A percentile compares a stretch with the other conserved stretches of the same genome.
phyloP scores from a whole-genome alignment of 2,888 invertebrate genomes.

The Apotomis turbidana region DNA sequence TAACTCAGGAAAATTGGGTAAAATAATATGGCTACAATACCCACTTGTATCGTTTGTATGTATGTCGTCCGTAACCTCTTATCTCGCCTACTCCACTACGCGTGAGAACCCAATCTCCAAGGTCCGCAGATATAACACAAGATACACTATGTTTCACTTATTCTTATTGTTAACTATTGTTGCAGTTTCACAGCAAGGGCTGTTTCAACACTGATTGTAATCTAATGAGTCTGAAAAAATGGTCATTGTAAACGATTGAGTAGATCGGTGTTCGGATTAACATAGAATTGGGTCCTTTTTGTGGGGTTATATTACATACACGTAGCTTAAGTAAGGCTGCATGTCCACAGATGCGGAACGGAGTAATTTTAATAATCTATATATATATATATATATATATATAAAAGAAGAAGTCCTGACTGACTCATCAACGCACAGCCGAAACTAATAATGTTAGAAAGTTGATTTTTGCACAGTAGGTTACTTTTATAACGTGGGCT shows the following conservation, averaged over 20 bases:
- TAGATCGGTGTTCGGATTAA: conserved; percentile 10
- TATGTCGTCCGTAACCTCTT: neutral
- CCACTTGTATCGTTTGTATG: too few species aligned
- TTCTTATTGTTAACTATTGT: conserved; percentile 67
- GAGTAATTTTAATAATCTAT: too few species aligned
- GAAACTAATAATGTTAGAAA: too few species aligned
- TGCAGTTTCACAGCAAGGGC: conserved; percentile 69
- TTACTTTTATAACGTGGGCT: too few species aligned
- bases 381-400: too few species aligned
- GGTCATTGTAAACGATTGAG: conserved; percentile 37
- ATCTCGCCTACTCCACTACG: conserved; percentile 47
- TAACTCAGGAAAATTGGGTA: too few species aligned
- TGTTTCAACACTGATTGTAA: conserved; percentile 69
- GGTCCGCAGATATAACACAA: conserved; percentile 52
- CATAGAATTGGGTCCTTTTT: conserved; percentile 28
- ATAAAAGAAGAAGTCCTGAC: too few species aligned
- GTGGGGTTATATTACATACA: neutral
- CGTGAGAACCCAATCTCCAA: conserved; percentile 62
- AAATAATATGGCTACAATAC: too few species aligned
- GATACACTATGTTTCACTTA: conserved; percentile 55
- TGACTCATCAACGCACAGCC: too few species aligned
- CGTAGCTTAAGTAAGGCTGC: too few species aligned
- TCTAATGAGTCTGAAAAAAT: conserved; percentile 55
- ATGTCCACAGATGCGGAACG: too few species aligned
- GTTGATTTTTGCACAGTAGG: too few species aligned